phyloP scores from a whole-genome alignment of 2,888 invertebrate species.

The Heliconius aoede region DNA sequence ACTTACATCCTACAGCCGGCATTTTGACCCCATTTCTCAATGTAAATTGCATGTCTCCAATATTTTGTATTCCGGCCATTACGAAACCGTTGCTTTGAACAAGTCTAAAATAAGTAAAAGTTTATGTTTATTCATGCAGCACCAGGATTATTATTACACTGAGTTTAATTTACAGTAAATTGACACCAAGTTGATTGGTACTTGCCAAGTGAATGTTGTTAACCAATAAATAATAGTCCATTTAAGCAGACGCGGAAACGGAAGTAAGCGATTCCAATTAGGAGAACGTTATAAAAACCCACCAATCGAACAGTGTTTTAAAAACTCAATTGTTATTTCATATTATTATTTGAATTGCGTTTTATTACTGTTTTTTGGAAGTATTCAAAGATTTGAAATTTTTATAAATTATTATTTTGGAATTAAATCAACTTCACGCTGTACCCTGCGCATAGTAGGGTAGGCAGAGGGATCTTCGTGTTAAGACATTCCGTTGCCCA shows the following conservation, averaged over 20 bases:
- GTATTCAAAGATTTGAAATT: not conserved
- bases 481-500: too few species aligned
- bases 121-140: not conserved
- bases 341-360: too few species aligned
- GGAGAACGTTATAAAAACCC: not conserved
- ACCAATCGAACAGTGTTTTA: not conserved
- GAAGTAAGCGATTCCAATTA: constrained; percentile 12
- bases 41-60: constrained; percentile 35
- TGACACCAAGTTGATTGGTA: constrained; percentile 5
- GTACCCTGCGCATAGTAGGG: too few species aligned
- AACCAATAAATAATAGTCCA: constrained; percentile 11
- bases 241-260: constrained; percentile 10
- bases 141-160: constrained; percentile 7
- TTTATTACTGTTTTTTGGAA: too few species aligned
- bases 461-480: too few species aligned
- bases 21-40: constrained; percentile 45
- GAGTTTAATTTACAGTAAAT: not conserved
- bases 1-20: constrained; percentile 46
- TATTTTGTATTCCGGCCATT: constrained; percentile 39
- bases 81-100: constrained; percentile 17
- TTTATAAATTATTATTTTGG: not conserved
- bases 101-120: constrained; percentile 22
- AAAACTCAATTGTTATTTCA: not conserved
- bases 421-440: too few species aligned
- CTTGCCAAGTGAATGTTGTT: constrained; percentile 36